Evolutionary conservation across 2,888 invertebrate species (phyloP), one percentile per base, ranked within the genome.

Genomic region (Troilus luridus): DNA sequence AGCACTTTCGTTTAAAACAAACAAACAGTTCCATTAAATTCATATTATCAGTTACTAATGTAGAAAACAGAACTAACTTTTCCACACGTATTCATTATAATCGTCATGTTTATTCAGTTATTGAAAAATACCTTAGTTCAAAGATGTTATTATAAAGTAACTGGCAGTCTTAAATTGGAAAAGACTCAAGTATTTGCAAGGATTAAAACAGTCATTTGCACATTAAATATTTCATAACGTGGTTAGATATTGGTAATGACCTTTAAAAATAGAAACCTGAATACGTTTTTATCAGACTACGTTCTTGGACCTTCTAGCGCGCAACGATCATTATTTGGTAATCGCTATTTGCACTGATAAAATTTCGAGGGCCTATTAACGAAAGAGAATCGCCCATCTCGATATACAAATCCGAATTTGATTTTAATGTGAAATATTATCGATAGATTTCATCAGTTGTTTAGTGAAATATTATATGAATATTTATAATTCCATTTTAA

Each of bases 291-390:
- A 77, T 77, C 17, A 14, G 17, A 77, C 27, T 17, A 27, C 72
- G 72, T 77, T 77, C 27, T 8, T 41, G 41, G 19, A 77, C 19
- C 72, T 77, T 77, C 19, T 41, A 77, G 19, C 17, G 24, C 72
- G 12, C 72, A 41, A 41, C 41, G 14, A 77, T 77, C 6, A 7
- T 24, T 8, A 3, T 19, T 77, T 77, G 3, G 17, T 77, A 77
- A 77, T 77, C 41, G 72, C 72, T 77, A 77, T 77, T 77, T 77
- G 72, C 72, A 41, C 72, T 77, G 72, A 77, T 77, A 77, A 77
- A 41, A 77, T 41, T 27, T 77, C 41, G 17, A 77, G 72, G 14
- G 41, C 27, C 27, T 17, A 77, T 41, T 77, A 77, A 0, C 72
- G 17, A 77, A 77, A 19, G 72, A 8, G 17, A 77, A 17, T 19